Evolutionary conservation across 2,797 vertebrate species (phyloP).

Genomic region (Glossophaga mutica): DNA sequence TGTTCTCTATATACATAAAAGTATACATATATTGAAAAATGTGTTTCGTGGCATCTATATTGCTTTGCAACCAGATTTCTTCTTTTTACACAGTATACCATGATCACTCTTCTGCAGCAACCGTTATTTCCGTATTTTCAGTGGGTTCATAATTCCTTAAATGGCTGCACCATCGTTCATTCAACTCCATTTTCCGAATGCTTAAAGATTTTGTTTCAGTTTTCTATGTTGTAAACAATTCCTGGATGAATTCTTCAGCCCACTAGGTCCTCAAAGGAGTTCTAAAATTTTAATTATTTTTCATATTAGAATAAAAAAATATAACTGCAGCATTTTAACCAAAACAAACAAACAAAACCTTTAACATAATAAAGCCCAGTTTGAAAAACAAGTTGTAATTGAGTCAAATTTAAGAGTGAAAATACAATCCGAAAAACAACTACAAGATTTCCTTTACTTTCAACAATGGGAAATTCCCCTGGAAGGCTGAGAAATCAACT

Average conservation of each 20-base stretch:
- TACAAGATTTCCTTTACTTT: conserved; percentile 11
- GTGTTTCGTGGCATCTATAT: neutral
- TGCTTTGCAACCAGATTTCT: conserved; percentile 6
- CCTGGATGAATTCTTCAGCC: neutral
- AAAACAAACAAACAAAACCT: neutral
- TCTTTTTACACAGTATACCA: neutral
- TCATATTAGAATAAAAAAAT: neutral
- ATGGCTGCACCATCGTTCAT: neutral
- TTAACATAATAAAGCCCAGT: neutral
- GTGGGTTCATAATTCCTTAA: neutral
- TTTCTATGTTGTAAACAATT: conserved; percentile 1
- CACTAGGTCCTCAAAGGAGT: neutral
- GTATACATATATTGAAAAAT: neutral
- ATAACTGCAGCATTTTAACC: neutral
- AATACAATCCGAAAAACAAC: neutral
- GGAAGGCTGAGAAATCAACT: neutral
- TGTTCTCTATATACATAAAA: neutral
- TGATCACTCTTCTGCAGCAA: neutral
- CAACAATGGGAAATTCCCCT: neutral
- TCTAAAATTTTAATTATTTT: neutral
- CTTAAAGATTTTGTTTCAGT: neutral
- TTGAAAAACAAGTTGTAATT: conserved; percentile 24
- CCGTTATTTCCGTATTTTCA: neutral
- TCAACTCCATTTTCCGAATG: conserved; percentile 9
- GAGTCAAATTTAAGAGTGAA: conserved; percentile 5